Conservation (phyloP, 2,113 vertebrate species). For the Crotophaga sulcirostris region DNA sequence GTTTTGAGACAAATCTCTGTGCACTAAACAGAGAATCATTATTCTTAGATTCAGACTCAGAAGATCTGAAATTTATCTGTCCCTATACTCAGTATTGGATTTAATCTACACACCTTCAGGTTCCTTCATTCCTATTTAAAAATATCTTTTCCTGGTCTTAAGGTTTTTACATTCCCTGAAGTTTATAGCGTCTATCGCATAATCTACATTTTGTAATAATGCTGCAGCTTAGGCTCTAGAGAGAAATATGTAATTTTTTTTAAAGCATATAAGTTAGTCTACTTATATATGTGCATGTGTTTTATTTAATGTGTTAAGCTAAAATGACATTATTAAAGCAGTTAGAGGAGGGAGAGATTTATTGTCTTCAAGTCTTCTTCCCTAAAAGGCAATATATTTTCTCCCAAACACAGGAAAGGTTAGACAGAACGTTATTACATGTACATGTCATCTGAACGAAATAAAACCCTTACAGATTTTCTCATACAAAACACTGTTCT, state of each 20-base stretch:
- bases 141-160: not conserved
- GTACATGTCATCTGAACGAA: not conserved
- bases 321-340: not conserved
- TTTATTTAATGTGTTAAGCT: not conserved
- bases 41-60: not conserved
- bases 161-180: not conserved
- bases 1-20: not conserved
- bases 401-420: not conserved
- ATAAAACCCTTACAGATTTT: not conserved
- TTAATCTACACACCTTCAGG: not conserved
- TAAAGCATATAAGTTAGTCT: not conserved
- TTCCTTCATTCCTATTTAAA: not conserved
- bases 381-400: not conserved
- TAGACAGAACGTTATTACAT: not conserved
- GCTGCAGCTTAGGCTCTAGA: not conserved
- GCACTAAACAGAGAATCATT: not conserved
- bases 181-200: not conserved
- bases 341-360: not conserved
- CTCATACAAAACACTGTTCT: not conserved
- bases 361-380: not conserved
- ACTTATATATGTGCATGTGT: not conserved
- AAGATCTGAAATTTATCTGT: not conserved
- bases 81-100: not conserved
- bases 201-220: not conserved
- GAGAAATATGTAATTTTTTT: not conserved